A percentile compares a stretch with the other conserved stretches of the same genome.
These are phyloP conservation scores for Tretioscincus oriximinensis DNA, from an alignment of 2,113 vertebrate genomes.

Conservation along the genomic window DNA sequence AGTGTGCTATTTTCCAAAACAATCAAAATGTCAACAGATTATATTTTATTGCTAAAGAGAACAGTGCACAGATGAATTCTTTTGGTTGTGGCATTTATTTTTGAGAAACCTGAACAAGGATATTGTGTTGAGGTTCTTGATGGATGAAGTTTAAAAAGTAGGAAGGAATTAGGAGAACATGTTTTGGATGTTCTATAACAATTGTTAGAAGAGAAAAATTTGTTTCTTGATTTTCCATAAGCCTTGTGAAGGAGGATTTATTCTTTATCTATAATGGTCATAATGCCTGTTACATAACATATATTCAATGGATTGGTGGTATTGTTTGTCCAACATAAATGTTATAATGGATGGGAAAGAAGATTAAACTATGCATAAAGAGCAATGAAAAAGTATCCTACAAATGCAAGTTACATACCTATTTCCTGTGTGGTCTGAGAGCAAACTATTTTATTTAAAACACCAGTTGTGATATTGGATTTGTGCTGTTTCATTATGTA, in stretches of 20 bases:
- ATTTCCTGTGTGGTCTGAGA: background rate
- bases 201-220: background rate
- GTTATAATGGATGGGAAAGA: background rate
- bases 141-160: background rate
- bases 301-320: background rate
- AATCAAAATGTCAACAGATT: constrained; percentile 47
- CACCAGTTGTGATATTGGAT: too few species aligned
- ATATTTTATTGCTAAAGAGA: constrained; percentile 27
- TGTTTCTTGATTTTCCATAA: background rate
- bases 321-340: background rate
- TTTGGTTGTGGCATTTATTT: constrained; percentile 30
- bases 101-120: constrained; percentile 11
- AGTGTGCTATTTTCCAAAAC: constrained; percentile 31
- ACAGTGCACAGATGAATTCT: constrained; percentile 17
- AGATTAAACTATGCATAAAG: background rate
- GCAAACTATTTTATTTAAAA: too few species aligned
- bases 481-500: too few species aligned
- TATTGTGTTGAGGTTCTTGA: background rate
- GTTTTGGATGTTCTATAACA: too few species aligned
- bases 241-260: background rate
- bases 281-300: background rate
- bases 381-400: background rate
- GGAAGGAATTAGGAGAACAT: background rate
- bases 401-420: background rate
- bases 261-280: background rate